Evolutionary conservation across 2,113 vertebrate genomes (phyloP).

Genomic region (Erpornis zantholeuca): DNA sequence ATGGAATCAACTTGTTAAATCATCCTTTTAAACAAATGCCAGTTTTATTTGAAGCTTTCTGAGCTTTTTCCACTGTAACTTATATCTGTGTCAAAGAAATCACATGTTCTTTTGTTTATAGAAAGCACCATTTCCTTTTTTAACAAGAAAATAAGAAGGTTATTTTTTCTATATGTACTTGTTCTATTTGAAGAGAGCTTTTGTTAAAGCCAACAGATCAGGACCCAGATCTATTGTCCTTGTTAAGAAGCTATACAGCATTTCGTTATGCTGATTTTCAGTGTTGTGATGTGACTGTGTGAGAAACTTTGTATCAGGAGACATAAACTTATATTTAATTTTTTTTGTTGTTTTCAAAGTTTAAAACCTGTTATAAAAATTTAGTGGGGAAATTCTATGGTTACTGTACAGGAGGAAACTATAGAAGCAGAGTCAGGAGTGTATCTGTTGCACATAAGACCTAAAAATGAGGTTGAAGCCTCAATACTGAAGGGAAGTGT

Average conservation of each 20-base stretch:
- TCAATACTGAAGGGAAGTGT: not conserved
- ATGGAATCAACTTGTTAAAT: slow-evolving; percentile 22
- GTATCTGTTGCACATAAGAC: not conserved
- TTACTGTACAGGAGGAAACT: slow-evolving; percentile 28
- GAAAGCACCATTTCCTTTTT: slow-evolving; percentile 56
- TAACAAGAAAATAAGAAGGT: slow-evolving; percentile 52
- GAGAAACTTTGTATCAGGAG: slow-evolving; percentile 38
- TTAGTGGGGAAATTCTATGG: slow-evolving; percentile 26
- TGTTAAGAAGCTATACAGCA: slow-evolving; percentile 33
- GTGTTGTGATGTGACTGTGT: slow-evolving; percentile 53
- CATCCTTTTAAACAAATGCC: slow-evolving; percentile 23
- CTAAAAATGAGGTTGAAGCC: not conserved
- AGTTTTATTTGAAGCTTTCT: slow-evolving; percentile 42
- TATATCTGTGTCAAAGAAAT: slow-evolving; percentile 18
- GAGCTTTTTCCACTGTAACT: slow-evolving; percentile 32
- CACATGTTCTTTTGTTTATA: slow-evolving; percentile 53
- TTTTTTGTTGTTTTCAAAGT: slow-evolving; percentile 45
- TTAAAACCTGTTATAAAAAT: slow-evolving; percentile 48
- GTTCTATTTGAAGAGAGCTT: slow-evolving; percentile 54
- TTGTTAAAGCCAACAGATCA: slow-evolving; percentile 54
- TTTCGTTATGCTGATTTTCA: slow-evolving; percentile 61
- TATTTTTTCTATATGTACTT: slow-evolving; percentile 65
- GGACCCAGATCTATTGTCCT: not conserved
- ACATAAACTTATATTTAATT: slow-evolving; percentile 43
- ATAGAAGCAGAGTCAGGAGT: slow-evolving; percentile 1